Base-by-base conservation (phyloP, 2,888 invertebrate species). In the Hirtodrosophila histrioides region DNA sequence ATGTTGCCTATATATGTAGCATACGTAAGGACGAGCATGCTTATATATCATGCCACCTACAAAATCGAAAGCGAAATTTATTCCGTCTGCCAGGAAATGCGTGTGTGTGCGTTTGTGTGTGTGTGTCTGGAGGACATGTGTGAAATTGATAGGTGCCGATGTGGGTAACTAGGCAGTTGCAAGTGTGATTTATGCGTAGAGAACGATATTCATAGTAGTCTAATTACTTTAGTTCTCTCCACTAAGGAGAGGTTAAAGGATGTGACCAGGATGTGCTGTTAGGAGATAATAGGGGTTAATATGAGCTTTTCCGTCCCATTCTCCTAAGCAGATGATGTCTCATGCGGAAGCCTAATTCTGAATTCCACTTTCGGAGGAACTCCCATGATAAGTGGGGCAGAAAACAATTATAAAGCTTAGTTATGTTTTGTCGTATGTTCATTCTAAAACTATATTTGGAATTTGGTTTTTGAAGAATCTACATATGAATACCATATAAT, bases 21-120 rank as follows among this genome's bases (percentile, higher is more conserved):
- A 23, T 36, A 39, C 17, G 31, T 31, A 31, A 31, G 31, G 31
- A 33, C 40, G 8, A 3, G 2, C 10, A 45, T n/a, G 27, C 17
- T 23, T 29, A 17, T 40, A 31, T 39, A 31, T 29, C 3, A 45
- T 10, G 43, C 49, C 62, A 71, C 46, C 86, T 60, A 69, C 73
- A 86, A 88, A 84, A 82, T 86, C 85, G 82, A 82, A 82, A 82
- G 82, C 88, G 88, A 88, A 88, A 88, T 29, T 61, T 69, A 66
- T 65, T 45, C 31, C 66, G 73, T 53, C 79, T 73, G 62, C 23
- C 45, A 12, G 17, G 1, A 27, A 9, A 33, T 43, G 17, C 33
- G 53, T 48, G 43, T 56, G 31, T 17, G 11, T 24, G n/a, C 17
- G 17, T 36, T n/a, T 46, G 37, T 12, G 41, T 39, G 37, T 39